phyloP scores from a whole-genome alignment of 35 echinoderm and acorn worm genomes.

The Acanthaster planci region DNA sequence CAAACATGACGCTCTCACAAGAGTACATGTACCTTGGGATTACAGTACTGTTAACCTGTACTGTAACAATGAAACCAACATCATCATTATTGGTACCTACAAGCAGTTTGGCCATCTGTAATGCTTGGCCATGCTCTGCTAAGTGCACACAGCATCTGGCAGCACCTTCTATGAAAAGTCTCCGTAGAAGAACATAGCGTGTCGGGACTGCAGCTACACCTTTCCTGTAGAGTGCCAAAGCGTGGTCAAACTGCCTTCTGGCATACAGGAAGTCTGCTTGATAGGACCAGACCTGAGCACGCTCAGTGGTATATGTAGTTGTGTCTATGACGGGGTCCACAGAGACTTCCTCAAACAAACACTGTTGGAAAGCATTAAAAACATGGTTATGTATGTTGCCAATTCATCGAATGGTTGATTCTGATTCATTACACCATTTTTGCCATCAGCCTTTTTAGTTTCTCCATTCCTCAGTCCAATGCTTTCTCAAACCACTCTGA shows the following conservation, averaged over 20 bases:
- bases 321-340: background rate
- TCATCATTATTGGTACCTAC: background rate
- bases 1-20: no score
- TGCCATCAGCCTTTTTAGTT: no score
- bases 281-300: background rate
- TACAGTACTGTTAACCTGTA: no score
- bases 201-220: background rate
- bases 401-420: no score
- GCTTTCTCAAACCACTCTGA: no score
- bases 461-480: no score
- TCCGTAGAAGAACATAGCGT: background rate
- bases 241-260: background rate
- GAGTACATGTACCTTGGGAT: no score
- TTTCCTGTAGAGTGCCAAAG: background rate
- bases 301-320: background rate
- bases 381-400: no score
- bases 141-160: background rate
- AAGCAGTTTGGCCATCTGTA: background rate
- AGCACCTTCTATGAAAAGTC: slow-evolving; percentile 1
- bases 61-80: no score
- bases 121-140: background rate
- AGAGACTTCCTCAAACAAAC: background rate
- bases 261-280: background rate
- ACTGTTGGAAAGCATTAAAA: background rate
- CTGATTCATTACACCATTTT: no score